Percentiles rank a stretch among this genome's conserved stretches.
phyloP scores from a whole-genome alignment of 2,113 vertebrate species.

The Thalassoma bifasciatum region DNA sequence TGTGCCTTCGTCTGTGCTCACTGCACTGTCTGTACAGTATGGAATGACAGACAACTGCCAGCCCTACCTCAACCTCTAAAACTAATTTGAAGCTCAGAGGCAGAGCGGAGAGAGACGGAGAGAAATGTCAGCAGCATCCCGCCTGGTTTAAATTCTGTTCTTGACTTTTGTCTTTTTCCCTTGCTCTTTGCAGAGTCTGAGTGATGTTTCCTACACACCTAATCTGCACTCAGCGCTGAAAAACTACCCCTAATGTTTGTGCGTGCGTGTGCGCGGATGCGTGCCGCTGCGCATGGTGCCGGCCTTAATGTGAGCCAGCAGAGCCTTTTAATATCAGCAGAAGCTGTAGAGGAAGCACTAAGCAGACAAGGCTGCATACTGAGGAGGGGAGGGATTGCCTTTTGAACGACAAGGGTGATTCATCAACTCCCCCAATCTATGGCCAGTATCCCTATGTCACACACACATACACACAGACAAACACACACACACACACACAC shows the following conservation, averaged over 20 bases:
- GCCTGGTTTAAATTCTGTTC: conserved; percentile 78
- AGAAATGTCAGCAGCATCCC: conserved; percentile 65
- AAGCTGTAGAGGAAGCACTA: conserved; percentile 74
- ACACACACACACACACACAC: conserved; percentile 11
- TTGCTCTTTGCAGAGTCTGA: conserved; percentile 58
- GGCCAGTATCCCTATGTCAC: conserved; percentile 66
- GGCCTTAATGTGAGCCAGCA: conserved; percentile 82
- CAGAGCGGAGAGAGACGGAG: conserved; percentile 34
- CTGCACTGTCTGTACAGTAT: conserved; percentile 23
- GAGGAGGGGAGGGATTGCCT: conserved; percentile 85
- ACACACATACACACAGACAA: conserved; percentile 31
- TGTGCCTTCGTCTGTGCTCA: conserved; percentile 14
- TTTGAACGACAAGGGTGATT: conserved; percentile 81
- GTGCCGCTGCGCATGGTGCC: conserved; percentile 43
- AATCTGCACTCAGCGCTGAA: conserved; percentile 78
- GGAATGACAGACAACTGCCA: conserved; percentile 60
- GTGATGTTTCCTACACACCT: conserved; percentile 80
- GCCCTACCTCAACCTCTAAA: conserved; percentile 48
- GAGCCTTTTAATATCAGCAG: conserved; percentile 85
- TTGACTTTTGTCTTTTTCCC: conserved; percentile 74
- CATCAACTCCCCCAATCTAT: conserved; percentile 83
- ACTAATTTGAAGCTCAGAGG: conserved; percentile 57
- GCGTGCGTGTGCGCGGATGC: conserved; percentile 54
- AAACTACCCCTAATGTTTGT: conserved; percentile 80
- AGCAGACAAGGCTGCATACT: conserved; percentile 84